Percentiles rank a stretch among this genome's conserved stretches.
Evolutionary conservation across 1,140 invertebrate species (phyloP).

Genomic region (Dolichoris vasculosae): DNA sequence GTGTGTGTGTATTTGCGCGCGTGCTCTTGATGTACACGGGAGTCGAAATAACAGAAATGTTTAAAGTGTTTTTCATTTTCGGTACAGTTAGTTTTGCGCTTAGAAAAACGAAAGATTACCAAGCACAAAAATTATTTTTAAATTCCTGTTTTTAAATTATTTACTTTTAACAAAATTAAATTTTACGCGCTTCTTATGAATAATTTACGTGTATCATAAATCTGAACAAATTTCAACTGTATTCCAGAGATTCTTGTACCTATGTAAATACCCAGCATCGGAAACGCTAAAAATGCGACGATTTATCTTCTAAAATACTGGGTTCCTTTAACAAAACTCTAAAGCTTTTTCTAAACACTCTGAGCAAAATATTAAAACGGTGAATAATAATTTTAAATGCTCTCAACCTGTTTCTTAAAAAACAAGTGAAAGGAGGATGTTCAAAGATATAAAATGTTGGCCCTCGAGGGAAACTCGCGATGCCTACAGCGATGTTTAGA

Average conservation of each 20-base stretch:
- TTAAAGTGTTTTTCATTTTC: too few species aligned
- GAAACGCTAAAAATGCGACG: neutral
- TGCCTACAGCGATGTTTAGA: too few species aligned
- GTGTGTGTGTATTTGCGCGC: too few species aligned
- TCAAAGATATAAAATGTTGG: too few species aligned
- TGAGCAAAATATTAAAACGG: neutral
- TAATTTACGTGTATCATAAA: conserved; percentile 27
- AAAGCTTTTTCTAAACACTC: neutral
- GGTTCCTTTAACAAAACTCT: neutral
- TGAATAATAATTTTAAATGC: neutral
- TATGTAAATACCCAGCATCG: neutral
- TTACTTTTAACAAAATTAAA: neutral
- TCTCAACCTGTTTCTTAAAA: neutral
- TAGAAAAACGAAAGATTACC: too few species aligned
- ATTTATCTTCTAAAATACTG: neutral
- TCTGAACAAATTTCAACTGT: neutral
- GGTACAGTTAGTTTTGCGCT: too few species aligned
- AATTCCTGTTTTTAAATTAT: neutral
- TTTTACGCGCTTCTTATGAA: neutral
- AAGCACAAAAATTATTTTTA: neutral
- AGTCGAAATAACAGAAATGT: too few species aligned
- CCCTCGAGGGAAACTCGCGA: too few species aligned
- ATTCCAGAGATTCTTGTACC: neutral
- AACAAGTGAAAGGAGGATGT: too few species aligned
- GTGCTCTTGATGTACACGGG: too few species aligned